phyloP scores from a whole-genome alignment of 2,888 invertebrate genomes.

The Stenichneumon culpator region DNA sequence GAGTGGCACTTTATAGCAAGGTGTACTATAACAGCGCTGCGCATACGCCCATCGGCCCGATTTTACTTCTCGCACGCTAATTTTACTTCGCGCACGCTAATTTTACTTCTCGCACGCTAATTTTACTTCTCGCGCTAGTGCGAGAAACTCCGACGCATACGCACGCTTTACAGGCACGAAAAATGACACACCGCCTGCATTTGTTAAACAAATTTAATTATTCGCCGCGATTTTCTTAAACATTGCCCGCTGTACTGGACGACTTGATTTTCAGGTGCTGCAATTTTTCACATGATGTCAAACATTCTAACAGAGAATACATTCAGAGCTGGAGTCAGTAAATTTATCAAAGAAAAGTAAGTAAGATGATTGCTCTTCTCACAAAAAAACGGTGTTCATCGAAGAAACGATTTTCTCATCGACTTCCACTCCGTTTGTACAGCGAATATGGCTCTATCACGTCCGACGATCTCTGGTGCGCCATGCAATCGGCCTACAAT shows the following conservation, averaged over 20 bases:
- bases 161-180: no score
- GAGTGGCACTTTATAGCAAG: no score
- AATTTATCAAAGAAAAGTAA: constrained; percentile 75
- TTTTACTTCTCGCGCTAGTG: no score
- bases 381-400: not conserved
- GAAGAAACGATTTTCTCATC: not conserved
- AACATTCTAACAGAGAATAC: constrained; percentile 85
- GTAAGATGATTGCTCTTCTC: not conserved
- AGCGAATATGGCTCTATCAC: constrained; percentile 69
- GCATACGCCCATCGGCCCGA: no score
- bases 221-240: not conserved
- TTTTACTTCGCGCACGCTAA: no score
- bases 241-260: not conserved
- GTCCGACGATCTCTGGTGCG: constrained; percentile 76
- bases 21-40: no score
- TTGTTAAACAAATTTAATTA: no score
- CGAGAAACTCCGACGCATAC: no score
- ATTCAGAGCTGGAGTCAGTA: constrained; percentile 84
- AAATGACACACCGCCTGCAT: no score
- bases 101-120: no score
- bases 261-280: constrained; percentile 75
- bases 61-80: no score
- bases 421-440: constrained; percentile 17
- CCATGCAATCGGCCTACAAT: constrained; percentile 68
- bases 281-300: constrained; percentile 87